phyloP scores from a whole-genome alignment of 92 coral and sea anemone genomes.

The Anthopleura xanthogrammica region DNA sequence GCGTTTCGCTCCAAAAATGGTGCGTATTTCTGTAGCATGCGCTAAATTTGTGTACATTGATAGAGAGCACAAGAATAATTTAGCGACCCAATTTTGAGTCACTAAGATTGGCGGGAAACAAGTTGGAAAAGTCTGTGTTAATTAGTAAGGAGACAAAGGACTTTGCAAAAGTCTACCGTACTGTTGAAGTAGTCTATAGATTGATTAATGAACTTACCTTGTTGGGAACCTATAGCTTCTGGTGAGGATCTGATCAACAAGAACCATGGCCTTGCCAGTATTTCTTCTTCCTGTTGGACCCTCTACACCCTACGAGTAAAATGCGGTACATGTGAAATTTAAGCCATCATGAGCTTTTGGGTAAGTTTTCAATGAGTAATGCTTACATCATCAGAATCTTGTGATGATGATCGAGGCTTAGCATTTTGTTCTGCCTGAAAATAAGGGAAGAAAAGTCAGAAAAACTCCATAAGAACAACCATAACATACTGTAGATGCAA shows the following conservation, averaged over 20 bases:
- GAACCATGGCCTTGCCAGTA: slow-evolving; percentile 74
- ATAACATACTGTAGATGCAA: too few species aligned
- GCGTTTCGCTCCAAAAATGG: too few species aligned
- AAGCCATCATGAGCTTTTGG: background rate
- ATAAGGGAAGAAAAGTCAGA: background rate
- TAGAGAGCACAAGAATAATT: too few species aligned
- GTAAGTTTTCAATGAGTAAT: background rate
- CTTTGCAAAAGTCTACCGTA: too few species aligned
- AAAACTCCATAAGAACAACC: background rate
- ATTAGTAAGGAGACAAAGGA: too few species aligned
- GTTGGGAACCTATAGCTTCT: slow-evolving; percentile 96
- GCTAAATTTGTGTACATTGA: too few species aligned
- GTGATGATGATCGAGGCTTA: slow-evolving; percentile 11
- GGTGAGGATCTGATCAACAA: slow-evolving; percentile 78
- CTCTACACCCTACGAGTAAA: slow-evolving; percentile 19
- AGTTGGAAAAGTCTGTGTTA: too few species aligned
- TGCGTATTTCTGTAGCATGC: too few species aligned
- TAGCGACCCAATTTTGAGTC: too few species aligned
- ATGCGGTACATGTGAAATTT: background rate
- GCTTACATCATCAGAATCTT: slow-evolving; percentile 19
- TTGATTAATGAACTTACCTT: slow-evolving; percentile 49
- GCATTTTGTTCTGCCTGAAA: slow-evolving; percentile 5
- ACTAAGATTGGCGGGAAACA: too few species aligned
- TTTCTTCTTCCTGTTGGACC: slow-evolving; percentile 52
- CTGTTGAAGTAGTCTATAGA: background rate